These are phyloP conservation scores for Torymus texanus DNA, from an alignment of 2,888 invertebrate species.

Conservation along the genomic window DNA sequence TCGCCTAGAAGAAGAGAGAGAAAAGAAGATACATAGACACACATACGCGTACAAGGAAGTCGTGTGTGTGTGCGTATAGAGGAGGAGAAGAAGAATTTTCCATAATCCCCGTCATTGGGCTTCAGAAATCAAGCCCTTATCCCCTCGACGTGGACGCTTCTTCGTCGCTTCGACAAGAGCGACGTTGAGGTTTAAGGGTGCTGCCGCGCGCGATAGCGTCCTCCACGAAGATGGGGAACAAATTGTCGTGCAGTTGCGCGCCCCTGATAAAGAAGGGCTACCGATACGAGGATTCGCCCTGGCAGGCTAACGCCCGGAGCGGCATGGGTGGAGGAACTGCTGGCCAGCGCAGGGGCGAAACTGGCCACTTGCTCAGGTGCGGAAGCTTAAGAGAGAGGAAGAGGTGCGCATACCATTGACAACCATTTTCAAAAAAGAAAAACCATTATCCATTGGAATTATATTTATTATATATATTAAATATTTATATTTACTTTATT, in stretches of 20 bases:
- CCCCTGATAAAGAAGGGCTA: constrained; percentile 97
- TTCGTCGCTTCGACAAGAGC: background rate
- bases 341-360: constrained; percentile 73
- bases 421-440: constrained; percentile 62
- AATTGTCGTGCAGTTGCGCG: constrained; percentile 97
- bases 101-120: no score
- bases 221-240: constrained; percentile 89
- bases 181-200: background rate
- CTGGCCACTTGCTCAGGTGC: constrained; percentile 85
- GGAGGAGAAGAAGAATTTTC: no score
- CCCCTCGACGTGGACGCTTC: no score
- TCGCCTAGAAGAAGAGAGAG: background rate
- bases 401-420: constrained; percentile 71
- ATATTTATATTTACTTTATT: no score
- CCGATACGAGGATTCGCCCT: constrained; percentile 96
- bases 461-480: no score
- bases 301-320: constrained; percentile 82
- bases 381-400: constrained; percentile 75
- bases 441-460: constrained; percentile 63
- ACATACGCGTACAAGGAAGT: background rate
- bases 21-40: background rate
- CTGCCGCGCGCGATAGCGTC: no score
- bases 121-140: no score
- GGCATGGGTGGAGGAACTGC: constrained; percentile 59
- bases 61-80: no score